Base-by-base conservation (phyloP, 2,113 vertebrate genomes). In the Conger conger region DNA sequence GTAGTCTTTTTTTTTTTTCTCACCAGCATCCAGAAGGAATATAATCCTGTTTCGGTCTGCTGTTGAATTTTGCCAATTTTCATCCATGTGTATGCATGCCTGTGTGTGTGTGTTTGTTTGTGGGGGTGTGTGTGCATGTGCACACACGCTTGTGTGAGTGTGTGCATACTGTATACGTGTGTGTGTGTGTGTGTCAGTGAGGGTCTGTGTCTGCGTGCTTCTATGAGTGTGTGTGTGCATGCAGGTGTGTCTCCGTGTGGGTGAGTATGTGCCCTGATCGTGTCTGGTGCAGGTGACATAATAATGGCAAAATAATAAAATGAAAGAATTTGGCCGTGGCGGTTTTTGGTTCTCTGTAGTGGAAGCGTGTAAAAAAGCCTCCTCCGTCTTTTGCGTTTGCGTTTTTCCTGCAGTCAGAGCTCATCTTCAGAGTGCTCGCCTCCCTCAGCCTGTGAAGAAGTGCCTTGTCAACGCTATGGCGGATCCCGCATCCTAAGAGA, bases 401-500 rank as follows among this genome's bases (percentile, higher is more conserved):
- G 91, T 89, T 88, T 60, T 30, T 60, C 11, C 83, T 45, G 63
- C 42, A 35, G 53, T 33, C 30, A 84, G 78, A 84, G 88, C 84
- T 79, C 91, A 89, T 91, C 92, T 93, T 88, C 91, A 92, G 90
- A 92, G 91, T 80, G 88, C 79, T 89, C 76, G 89, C 90, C 89
- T 91, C 88, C 91, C 90, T 90, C 86, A 90, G 90, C 92, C 63
- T 77, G 80, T 57, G 63, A 53, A 90, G 92, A 92, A 93, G 90
- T 91, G 93, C 93, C 91, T 92, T 92, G 93, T 93, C 92, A 94
- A 93, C 93, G 91, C 89, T 90, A 91, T 91, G 91, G 91, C 92
- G 89, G 91, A 93, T 91, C 90, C 87, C 89, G 91, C 90, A 91
- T 94, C 94, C 95, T 95, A 92, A 89, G 94, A 95, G 94, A 95